Conservation (phyloP, 2,797 vertebrate species). For the Pagetopsis macropterus region DNA sequence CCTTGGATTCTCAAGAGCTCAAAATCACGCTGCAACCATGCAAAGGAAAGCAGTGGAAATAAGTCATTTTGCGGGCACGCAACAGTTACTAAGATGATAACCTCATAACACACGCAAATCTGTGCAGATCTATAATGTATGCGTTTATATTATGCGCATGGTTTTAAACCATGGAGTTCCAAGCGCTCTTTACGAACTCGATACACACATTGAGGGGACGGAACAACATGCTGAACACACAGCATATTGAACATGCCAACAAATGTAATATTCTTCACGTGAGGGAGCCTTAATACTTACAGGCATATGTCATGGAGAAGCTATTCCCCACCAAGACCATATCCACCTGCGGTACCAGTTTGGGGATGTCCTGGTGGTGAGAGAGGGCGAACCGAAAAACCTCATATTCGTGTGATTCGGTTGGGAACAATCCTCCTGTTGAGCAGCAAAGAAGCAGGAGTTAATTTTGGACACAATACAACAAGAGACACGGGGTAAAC, state of each 20-base stretch:
- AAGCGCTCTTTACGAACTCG: constrained; percentile 41
- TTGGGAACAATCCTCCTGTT: constrained; percentile 97
- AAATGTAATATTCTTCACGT: neutral
- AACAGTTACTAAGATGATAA: constrained; percentile 63
- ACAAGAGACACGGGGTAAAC: constrained; percentile 18
- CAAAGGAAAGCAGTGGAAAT: constrained; percentile 15
- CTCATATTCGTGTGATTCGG: constrained; percentile 98
- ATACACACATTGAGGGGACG: constrained; percentile 19
- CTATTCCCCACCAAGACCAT: constrained; percentile 99
- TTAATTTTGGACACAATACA: constrained; percentile 29
- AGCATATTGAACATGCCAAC: neutral
- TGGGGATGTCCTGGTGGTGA: constrained; percentile 97
- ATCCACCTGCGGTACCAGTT: constrained; percentile 98
- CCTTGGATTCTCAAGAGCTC: constrained; percentile 43
- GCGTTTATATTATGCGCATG: neutral
- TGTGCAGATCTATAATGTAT: constrained; percentile 10
- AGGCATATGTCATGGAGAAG: constrained; percentile 99
- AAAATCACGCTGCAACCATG: constrained; percentile 50
- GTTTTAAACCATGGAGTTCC: constrained; percentile 12
- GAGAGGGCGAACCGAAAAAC: constrained; percentile 97
- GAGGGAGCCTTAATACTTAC: constrained; percentile 84
- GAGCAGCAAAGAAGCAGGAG: constrained; percentile 66
- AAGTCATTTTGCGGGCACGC: constrained; percentile 51
- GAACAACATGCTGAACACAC: neutral
- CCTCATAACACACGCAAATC: constrained; percentile 12